Percentiles rank a stretch among this genome's conserved stretches.
phyloP scores from a whole-genome alignment of 2,797 vertebrate genomes.

The Crypturellus tataupa region DNA sequence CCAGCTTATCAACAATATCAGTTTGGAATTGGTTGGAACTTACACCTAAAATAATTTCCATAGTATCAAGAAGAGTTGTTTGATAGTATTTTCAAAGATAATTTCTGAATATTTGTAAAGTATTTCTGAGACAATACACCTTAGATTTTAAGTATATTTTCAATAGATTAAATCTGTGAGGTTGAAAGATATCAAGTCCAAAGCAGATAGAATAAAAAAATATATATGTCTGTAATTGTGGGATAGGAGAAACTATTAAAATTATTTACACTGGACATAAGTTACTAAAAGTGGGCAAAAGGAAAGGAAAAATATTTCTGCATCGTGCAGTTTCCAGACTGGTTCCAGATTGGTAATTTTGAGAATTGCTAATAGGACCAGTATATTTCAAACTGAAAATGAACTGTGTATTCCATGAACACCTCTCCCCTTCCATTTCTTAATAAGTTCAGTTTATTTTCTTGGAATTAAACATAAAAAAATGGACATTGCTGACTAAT shows the following conservation, averaged over 20 bases:
- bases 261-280: not conserved
- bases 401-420: accelerated
- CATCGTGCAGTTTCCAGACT: not conserved
- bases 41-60: not conserved
- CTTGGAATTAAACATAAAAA: not conserved
- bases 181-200: not conserved
- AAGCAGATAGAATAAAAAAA: not conserved
- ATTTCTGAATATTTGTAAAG: not conserved
- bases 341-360: not conserved
- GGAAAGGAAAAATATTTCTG: not conserved
- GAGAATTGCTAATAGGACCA: not conserved
- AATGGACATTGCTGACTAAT: not conserved
- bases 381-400: not conserved
- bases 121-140: not conserved
- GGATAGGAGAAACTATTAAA: not conserved
- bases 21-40: not conserved
- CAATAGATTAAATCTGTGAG: not conserved
- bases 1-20: constrained; percentile 28
- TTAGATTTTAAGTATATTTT: not conserved
- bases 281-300: not conserved
- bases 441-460: not conserved
- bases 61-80: not conserved
- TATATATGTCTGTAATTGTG: not conserved
- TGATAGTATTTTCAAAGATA: not conserved
- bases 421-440: not conserved